phyloP scores from a whole-genome alignment of 2,113 vertebrate genomes.

The Trogon melanurus region DNA sequence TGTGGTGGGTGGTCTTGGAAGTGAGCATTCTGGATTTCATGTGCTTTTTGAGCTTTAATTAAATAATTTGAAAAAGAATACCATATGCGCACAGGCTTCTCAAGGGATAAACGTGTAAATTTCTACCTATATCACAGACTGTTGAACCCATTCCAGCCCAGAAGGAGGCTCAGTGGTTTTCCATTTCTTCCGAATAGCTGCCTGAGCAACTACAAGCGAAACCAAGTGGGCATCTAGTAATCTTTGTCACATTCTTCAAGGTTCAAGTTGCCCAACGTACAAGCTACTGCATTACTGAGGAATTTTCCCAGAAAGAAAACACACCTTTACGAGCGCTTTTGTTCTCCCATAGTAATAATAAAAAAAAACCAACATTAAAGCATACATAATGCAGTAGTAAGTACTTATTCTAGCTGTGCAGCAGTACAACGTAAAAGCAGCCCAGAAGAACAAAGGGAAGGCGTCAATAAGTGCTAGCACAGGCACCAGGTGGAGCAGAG shows the following conservation, averaged over 20 bases:
- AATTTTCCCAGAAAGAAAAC: slow-evolving; percentile 20
- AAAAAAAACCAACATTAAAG: slow-evolving; percentile 1
- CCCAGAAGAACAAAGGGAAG: slow-evolving; percentile 35
- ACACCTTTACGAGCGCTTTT: background rate
- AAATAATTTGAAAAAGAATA: slow-evolving; percentile 46
- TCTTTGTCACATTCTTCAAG: background rate
- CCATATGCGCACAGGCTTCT: slow-evolving; percentile 23
- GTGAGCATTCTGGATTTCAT: slow-evolving; percentile 30
- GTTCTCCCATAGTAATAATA: slow-evolving; percentile 8
- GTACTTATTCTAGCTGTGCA: slow-evolving; percentile 21
- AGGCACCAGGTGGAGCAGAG: slow-evolving; percentile 26
- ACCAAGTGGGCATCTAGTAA: background rate
- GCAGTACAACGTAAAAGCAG: background rate
- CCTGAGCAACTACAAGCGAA: background rate
- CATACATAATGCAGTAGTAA: slow-evolving; percentile 36
- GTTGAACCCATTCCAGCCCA: background rate
- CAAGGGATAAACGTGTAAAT: slow-evolving; percentile 12
- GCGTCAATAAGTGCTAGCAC: background rate
- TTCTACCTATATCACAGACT: background rate
- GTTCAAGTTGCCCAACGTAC: background rate
- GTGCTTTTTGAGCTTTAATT: slow-evolving; percentile 43
- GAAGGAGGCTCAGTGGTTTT: background rate
- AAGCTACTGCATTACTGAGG: background rate
- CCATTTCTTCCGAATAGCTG: slow-evolving; percentile 25
- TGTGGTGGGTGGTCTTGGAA: slow-evolving; percentile 19